Base-by-base conservation (phyloP, 2,113 vertebrate genomes). In the Trematocara zebra region DNA sequence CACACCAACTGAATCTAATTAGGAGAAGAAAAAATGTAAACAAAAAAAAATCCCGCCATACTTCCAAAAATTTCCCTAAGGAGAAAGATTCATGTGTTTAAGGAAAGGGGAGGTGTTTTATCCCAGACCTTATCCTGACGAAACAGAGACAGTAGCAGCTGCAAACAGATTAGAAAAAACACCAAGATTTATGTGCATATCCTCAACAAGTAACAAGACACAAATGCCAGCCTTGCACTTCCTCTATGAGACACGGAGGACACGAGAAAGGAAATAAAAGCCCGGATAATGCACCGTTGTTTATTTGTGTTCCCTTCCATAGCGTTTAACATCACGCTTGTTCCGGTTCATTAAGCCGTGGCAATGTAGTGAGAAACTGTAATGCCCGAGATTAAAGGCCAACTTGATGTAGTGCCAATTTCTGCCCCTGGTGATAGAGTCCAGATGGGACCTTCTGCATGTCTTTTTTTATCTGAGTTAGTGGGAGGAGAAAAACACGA, bases 41-140 rank as follows among this genome's bases (percentile, higher is more conserved):
- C 7, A 23, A 4, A 9, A 26, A 26, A 85, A 56, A 5, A 10
- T 84, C 56, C 54, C 49, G 81, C 91, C 87, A 91, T 83, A 61
- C 79, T 82, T 86, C 31, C 47, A 81, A 88, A 91, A 69, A 42
- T 83, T 86, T 90, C 85, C 79, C 11, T 44, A 40, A n/a, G 56
- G 57, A 88, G 85, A 94, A 86, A 90, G 84, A 87, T 78, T 90
- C 51, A 85, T 90, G 78, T 91, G 86, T 93, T 88, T 87, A 84
- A 80, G 82, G 37, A 90, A 87, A 78, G 56, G 53, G 61, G 56
- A 49, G 61, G 37, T 67, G 20, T 87, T 85, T 69, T 59, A 79
- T 86, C 11, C 17, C 67, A 72, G 67, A 61, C 84, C 83, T 49
- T 18, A 9, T 78, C 26, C 54, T 42, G 37, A 59, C 1, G 2